Evolutionary conservation across 2,888 invertebrate species (phyloP).

Genomic region (Gisinianus flammeolus): DNA sequence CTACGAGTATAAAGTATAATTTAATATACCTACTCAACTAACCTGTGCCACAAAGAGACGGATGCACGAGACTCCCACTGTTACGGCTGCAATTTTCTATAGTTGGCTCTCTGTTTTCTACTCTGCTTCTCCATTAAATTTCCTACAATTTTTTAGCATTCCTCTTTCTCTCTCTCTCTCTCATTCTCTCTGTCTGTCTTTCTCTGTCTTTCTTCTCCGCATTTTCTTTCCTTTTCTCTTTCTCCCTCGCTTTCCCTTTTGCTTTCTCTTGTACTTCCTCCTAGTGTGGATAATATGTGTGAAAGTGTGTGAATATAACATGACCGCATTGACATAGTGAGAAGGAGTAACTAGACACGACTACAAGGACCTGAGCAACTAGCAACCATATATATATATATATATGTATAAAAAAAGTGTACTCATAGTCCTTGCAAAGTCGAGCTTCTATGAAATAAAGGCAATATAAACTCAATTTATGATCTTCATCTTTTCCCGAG

Average conservation of each 20-base stretch:
- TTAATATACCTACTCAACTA: neutral
- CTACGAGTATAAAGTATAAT: neutral
- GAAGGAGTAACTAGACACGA: neutral
- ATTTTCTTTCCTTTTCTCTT: no score
- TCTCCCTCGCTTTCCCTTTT: neutral
- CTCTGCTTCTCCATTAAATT: neutral
- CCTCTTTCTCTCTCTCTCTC: neutral
- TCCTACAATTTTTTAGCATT: neutral
- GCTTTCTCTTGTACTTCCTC: no score
- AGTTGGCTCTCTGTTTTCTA: neutral
- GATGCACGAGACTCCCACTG: no score
- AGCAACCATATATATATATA: neutral
- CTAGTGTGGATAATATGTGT: neutral
- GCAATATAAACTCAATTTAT: conserved; percentile 40
- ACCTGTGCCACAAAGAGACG: conserved; percentile 1
- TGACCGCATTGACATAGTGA: neutral
- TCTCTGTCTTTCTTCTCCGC: no score
- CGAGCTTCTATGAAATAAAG: conserved; percentile 29
- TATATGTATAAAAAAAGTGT: neutral
- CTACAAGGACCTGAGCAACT: neutral
- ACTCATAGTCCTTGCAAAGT: neutral
- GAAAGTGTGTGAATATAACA: conserved; percentile 1
- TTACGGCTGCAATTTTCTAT: no score
- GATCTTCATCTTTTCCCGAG: conserved; percentile 28
- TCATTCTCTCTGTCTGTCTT: neutral